These are phyloP conservation scores for Trinorchestia longiramus DNA, from an alignment of 1,140 invertebrate genomes.

Conservation along the genomic window DNA sequence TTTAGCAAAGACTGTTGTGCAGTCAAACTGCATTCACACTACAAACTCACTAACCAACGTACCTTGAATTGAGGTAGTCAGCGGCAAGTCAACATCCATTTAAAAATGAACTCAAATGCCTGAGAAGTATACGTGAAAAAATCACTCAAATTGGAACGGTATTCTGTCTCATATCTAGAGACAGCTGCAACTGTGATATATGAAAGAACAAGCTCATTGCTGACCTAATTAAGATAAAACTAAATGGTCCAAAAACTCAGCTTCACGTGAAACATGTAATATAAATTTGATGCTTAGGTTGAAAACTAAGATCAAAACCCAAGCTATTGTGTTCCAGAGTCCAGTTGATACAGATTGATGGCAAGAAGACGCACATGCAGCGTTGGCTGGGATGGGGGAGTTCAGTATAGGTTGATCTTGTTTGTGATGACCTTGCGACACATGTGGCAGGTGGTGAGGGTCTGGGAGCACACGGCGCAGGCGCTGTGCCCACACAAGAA, in stretches of 20 bases:
- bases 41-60: not conserved
- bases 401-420: conserved; percentile 82
- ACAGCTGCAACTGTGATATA: not conserved
- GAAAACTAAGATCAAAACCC: not conserved
- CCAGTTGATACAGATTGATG: not conserved
- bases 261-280: not conserved
- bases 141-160: not conserved
- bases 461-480: conserved; percentile 85
- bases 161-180: not conserved
- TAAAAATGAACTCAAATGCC: not conserved
- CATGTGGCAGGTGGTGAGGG: conserved; percentile 90
- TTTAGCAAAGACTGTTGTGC: not conserved
- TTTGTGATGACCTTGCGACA: conserved; percentile 89
- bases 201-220: too few species aligned
- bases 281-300: not conserved
- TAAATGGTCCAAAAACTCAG: not conserved
- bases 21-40: not conserved
- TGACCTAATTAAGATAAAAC: too few species aligned
- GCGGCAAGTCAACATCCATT: not conserved
- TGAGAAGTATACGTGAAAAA: too few species aligned
- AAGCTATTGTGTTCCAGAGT: too few species aligned
- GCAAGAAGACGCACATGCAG: not conserved
- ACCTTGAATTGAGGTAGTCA: not conserved
- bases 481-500: conserved; percentile 91
- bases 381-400: not conserved